phyloP scores from a whole-genome alignment of 2,888 invertebrate genomes.

The Drosophila kambysellisi region DNA sequence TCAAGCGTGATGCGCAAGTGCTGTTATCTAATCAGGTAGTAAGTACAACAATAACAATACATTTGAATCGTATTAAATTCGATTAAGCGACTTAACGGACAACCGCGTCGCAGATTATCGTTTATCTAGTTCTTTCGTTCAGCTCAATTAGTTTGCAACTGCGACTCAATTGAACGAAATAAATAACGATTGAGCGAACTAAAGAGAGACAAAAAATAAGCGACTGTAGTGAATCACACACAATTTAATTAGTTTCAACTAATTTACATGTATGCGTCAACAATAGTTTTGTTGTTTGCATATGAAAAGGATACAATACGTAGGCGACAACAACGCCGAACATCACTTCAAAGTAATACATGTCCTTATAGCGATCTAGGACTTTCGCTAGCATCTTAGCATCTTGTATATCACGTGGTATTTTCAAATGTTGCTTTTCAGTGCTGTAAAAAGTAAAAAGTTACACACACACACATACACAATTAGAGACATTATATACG shows the following conservation, averaged over 20 bases:
- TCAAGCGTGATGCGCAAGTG: conserved; percentile 10
- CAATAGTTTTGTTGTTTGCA: conserved; percentile 23
- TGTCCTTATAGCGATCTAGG: conserved; percentile 95
- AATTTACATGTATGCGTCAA: conserved; percentile 1
- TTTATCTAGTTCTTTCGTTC: neutral
- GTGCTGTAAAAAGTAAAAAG: conserved; percentile 86
- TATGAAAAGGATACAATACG: conserved; percentile 97
- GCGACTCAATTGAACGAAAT: neutral
- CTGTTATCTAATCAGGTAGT: conserved; percentile 27
- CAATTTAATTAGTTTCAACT: neutral
- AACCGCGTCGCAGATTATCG: neutral
- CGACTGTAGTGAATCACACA: neutral
- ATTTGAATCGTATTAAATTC: neutral
- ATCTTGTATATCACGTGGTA: conserved; percentile 97
- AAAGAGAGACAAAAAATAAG: neutral
- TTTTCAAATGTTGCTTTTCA: conserved; percentile 93
- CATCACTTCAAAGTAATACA: conserved; percentile 96
- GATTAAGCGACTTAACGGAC: neutral
- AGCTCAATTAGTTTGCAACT: neutral
- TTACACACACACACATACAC: neutral
- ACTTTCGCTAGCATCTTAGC: conserved; percentile 97
- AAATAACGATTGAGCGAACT: neutral
- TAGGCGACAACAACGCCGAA: conserved; percentile 95
- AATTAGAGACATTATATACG: conserved; percentile 15
- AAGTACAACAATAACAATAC: neutral